Evolutionary conservation across 92 coral and sea anemone species (phyloP).

Genomic region (Phenganax marumi): DNA sequence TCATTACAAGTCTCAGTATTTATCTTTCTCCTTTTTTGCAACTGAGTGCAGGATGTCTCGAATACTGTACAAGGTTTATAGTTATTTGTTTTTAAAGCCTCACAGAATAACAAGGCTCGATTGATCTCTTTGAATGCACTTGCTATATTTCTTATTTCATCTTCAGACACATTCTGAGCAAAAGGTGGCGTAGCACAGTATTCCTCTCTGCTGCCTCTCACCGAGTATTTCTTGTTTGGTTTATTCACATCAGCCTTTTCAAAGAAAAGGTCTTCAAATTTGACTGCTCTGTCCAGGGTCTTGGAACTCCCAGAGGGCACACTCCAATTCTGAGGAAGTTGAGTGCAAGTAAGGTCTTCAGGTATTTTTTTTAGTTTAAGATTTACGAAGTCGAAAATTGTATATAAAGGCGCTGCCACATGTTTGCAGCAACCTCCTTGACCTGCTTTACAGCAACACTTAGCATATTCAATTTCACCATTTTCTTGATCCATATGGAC

Average conservation of each 20-base stretch:
- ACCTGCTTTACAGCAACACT: no score
- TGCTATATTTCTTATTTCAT: no score
- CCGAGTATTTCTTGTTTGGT: no score
- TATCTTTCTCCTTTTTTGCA: constrained; percentile 15
- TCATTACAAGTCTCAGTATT: no score
- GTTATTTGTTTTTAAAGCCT: constrained; percentile 37
- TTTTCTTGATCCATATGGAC: no score
- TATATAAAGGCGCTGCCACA: constrained; percentile 55
- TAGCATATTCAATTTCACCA: no score
- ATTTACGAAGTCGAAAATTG: constrained; percentile 59
- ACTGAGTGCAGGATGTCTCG: constrained; percentile 52
- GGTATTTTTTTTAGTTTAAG: constrained; percentile 52
- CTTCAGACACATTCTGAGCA: no score
- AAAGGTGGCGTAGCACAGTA: constrained; percentile 66
- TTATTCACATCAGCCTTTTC: no score
- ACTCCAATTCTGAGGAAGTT: constrained; percentile 60
- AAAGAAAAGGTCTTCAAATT: no score
- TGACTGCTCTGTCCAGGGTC: no score
- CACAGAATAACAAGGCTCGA: constrained; percentile 46
- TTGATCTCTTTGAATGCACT: no score
- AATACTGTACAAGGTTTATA: constrained; percentile 41
- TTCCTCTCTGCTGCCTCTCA: constrained; percentile 43
- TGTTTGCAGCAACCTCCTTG: no score
- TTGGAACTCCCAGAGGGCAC: constrained; percentile 53
- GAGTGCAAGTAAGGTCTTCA: constrained; percentile 53